phyloP scores from a whole-genome alignment of 2,113 vertebrate species.

The Bambusicola thoracicus region DNA sequence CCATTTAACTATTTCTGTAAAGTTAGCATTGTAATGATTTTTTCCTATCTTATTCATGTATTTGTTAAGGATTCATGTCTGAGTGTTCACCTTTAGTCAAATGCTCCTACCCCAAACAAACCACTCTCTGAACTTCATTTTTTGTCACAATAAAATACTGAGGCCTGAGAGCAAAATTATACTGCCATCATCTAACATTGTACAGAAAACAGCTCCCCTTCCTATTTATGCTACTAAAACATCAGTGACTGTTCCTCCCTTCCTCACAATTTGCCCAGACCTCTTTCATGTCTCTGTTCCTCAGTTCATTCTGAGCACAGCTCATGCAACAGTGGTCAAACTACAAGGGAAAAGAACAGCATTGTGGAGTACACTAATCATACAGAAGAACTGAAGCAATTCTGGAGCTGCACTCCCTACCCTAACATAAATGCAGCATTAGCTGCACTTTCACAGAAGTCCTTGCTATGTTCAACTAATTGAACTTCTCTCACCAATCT shows the following conservation, averaged over 20 bases:
- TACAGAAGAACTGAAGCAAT: neutral
- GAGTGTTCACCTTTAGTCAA: neutral
- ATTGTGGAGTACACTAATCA: neutral
- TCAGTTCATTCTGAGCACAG: neutral
- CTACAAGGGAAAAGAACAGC: neutral
- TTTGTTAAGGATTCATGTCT: neutral
- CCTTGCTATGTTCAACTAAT: neutral
- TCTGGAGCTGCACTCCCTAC: neutral
- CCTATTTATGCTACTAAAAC: neutral
- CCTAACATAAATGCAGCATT: neutral
- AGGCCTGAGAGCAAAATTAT: neutral
- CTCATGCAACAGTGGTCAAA: neutral
- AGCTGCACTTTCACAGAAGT: neutral
- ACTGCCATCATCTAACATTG: neutral
- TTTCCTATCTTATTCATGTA: neutral
- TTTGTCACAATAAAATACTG: neutral
- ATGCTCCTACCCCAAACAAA: neutral
- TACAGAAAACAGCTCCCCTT: neutral
- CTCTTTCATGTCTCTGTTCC: neutral
- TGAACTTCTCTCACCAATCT: neutral
- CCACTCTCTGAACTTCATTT: neutral
- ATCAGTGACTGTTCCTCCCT: neutral
- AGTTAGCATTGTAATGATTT: neutral
- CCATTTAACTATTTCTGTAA: neutral
- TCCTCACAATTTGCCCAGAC: neutral